A percentile compares a stretch with the other conserved stretches of the same genome.
Conservation (phyloP, 2,113 vertebrate genomes). For the Origma solitaria region DNA sequence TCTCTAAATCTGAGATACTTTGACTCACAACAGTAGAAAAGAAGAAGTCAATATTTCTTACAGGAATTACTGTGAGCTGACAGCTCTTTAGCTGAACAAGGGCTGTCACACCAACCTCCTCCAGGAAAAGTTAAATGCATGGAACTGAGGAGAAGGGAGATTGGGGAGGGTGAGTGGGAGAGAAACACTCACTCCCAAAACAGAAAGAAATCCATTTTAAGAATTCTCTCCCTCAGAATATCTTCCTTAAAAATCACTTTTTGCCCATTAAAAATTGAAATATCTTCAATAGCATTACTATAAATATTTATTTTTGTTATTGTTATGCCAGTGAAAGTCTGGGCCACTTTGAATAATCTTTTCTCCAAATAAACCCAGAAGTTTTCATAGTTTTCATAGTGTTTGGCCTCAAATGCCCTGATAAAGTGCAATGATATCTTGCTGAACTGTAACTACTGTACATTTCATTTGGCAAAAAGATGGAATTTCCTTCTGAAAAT, state of each 20-base stretch:
- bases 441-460: neutral
- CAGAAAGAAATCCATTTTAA: neutral
- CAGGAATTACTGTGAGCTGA: neutral
- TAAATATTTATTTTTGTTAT: neutral
- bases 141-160: neutral
- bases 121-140: neutral
- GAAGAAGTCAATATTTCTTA: neutral
- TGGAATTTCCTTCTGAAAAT: neutral
- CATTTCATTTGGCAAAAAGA: neutral
- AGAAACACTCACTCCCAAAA: neutral
- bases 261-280: accelerated
- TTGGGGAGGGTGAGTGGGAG: neutral
- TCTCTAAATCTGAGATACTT: neutral
- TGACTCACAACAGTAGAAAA: neutral
- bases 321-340: neutral
- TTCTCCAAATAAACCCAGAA: neutral
- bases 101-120: neutral
- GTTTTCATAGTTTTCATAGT: neutral
- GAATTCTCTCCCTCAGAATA: neutral
- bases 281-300: neutral
- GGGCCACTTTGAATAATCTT: neutral
- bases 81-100: neutral
- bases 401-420: neutral
- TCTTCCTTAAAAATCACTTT: neutral
- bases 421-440: neutral